phyloP scores from a whole-genome alignment of 2,797 vertebrate species.

The Philypnodon macrostomus region DNA sequence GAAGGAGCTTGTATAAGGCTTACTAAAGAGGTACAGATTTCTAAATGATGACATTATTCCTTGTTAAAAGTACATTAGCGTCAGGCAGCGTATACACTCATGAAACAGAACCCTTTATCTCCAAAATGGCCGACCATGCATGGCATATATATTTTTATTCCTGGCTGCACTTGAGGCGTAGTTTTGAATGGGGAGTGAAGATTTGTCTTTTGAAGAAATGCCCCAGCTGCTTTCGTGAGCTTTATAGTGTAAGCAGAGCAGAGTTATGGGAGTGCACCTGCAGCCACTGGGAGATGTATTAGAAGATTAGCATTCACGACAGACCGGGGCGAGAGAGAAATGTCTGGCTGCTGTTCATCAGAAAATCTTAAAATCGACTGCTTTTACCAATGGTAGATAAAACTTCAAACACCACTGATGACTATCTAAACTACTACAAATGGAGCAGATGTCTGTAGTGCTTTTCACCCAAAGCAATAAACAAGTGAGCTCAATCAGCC shows the following conservation, averaged over 20 bases:
- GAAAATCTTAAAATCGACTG: no score
- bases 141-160: conserved; percentile 27
- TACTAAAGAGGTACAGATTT: conserved; percentile 35
- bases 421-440: background rate
- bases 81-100: conserved; percentile 29
- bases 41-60: conserved; percentile 48
- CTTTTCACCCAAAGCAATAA: no score
- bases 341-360: conserved; percentile 2
- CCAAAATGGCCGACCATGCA: conserved; percentile 31
- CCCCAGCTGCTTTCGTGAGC: conserved; percentile 22
- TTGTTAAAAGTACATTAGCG: conserved; percentile 68
- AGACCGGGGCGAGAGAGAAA: conserved; percentile 1
- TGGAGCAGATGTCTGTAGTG: no score
- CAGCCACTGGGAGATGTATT: conserved; percentile 19
- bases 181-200: conserved; percentile 27
- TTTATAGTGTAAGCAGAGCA: conserved; percentile 15
- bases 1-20: conserved; percentile 36
- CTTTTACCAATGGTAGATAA: no score
- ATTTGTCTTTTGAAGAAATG: conserved; percentile 31
- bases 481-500: no score
- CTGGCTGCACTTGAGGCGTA: conserved; percentile 9
- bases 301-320: conserved; percentile 18
- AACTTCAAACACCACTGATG: no score
- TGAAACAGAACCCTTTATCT: conserved; percentile 44
- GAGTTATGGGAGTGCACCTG: conserved; percentile 35